Base-by-base conservation (phyloP, 2,113 vertebrate genomes). In the Mormyrus iriodes region DNA sequence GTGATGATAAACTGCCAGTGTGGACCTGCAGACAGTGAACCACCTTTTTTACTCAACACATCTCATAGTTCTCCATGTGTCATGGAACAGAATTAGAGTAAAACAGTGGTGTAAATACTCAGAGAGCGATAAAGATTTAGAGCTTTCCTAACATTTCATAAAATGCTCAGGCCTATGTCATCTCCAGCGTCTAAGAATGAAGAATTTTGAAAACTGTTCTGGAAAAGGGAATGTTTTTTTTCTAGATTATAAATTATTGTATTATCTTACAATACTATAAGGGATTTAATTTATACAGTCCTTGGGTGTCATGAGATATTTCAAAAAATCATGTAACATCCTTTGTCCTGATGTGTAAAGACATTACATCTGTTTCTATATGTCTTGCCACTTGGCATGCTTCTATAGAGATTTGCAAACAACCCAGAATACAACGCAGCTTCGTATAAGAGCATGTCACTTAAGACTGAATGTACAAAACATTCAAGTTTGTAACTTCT, bases 401-500 rank as follows among this genome's bases (percentile, higher is more conserved):
- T 87, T 87, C 85, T 8, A 79, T 69, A 82, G 17, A 94, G 44
- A 13, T 51, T 85, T 65, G 87, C 82, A 88, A 91, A 92, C 90
- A 88, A 88, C 90, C 88, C 17, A 83, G 79, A 90, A 89, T 51
- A 88, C 89, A 91, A 61, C 90, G 90, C 92, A 91, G 90, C 91
- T 92, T 94, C 90, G n/a, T n/a, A n/a, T 91, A 93, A 92, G 73
- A 93, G 94, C 94, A 96, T 95, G 94, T 91, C 89, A 65, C 91
- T 90, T 53, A 91, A 90, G 90, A 90, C 88, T 90, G 88, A 90
- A 90, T 91, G 89, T 92, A 92, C 90, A 91, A 88, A 52, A 89
- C 91, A 86, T 93, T 92, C 82, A 87, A 92, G 90, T 91, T 90
- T 39, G 86, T 91, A 52, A 85, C 91, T 91, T 58, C 27, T 61